Conservation (phyloP, 1,140 invertebrate genomes). For the Drosophila kanapiae region DNA sequence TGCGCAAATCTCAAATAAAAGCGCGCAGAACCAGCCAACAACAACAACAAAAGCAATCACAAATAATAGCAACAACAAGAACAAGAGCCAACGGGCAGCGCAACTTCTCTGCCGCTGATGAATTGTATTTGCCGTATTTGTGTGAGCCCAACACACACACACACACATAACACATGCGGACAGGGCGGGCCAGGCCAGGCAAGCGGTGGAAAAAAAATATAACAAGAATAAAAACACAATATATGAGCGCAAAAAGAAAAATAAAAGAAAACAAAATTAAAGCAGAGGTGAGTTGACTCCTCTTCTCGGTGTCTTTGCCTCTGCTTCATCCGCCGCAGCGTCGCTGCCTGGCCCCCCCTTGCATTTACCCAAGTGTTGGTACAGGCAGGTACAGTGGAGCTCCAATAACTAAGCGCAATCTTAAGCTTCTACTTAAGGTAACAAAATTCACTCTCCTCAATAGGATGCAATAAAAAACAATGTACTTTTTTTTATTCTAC, state of each 20-base stretch:
- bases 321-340: constrained; percentile 20
- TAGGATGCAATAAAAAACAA: neutral
- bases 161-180: constrained; percentile 39
- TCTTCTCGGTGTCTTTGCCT: constrained; percentile 56
- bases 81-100: constrained; percentile 21
- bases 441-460: neutral
- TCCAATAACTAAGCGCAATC: neutral
- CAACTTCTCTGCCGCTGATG: constrained; percentile 64
- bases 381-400: constrained; percentile 12
- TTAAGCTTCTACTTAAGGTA: neutral
- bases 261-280: constrained; percentile 54
- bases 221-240: constrained; percentile 34
- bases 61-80: constrained; percentile 40
- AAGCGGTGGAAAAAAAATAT: constrained; percentile 22
- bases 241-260: constrained; percentile 49
- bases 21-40: constrained; percentile 74
- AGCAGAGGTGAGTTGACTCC: constrained; percentile 52
- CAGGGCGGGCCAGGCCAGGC: constrained; percentile 25
- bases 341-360: constrained; percentile 8
- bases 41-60: constrained; percentile 21
- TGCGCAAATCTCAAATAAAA: constrained; percentile 81
- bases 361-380: constrained; percentile 19
- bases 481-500: too few species aligned
- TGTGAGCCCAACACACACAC: constrained; percentile 47
- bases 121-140: constrained; percentile 71